Base-by-base conservation (phyloP, 2,113 vertebrate species). In the Scartelaos histophorus region DNA sequence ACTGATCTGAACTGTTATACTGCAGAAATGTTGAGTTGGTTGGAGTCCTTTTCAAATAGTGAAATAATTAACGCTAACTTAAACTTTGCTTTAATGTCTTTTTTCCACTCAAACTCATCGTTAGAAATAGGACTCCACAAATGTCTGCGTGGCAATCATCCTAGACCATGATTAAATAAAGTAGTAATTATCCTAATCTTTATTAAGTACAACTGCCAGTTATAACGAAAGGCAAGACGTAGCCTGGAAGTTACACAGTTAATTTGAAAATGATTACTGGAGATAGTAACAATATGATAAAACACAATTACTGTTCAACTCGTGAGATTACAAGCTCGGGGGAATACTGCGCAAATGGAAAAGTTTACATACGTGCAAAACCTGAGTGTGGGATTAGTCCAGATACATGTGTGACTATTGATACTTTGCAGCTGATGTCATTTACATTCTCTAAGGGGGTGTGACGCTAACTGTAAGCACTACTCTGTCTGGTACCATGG, bases 201-300 rank as follows among this genome's bases (percentile, higher is more conserved):
- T 46, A 46, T 24, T 45, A 11, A 13, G 69, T 69, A 58, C 66
- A 66, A 54, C 54, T 38, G 13, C 19, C 25, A 49, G 7, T 49
- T 61, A 16, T 45, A 64, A 53, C 35, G 57, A 67, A 53, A 62
- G 45, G 24, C 75, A 38, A 66, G 74, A 53, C 29, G 0, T 7
- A 80, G 74, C 79, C 71, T 67, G 34, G 16, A 71, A 82, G 77
- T 81, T 73, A 81, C 22, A 67, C 47, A 60, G 19, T 58, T 89
- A 87, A 89, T 91, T 90, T 80, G 77, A 87, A 85, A 79, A 13
- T 66, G 82, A 91, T 87, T 69, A 76, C 51, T 35, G 25, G 22
- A 67, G 86, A 91, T 81, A 80, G 22, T 65, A 67, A 58, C 1
- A 16, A 75, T 71, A 66, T 74, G 34, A 82, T 79, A 70, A 78